These are phyloP conservation scores for Drosophila orosa DNA, from an alignment of 1,140 invertebrate species.

Conservation along the genomic window DNA sequence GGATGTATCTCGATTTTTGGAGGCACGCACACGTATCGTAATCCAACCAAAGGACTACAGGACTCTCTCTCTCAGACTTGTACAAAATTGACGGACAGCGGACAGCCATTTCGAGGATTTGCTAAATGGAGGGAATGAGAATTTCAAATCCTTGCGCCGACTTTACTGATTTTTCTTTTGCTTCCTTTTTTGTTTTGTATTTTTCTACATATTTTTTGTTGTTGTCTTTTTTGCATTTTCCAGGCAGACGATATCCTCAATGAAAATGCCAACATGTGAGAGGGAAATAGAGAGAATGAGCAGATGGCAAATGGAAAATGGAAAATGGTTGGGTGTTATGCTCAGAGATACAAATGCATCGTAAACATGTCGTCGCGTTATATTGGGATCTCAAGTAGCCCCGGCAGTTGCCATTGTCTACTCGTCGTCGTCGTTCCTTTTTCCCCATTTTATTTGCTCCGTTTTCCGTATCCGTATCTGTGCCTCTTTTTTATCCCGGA, in stretches of 20 bases:
- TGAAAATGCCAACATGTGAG: constrained; percentile 66
- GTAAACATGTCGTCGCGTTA: constrained; percentile 73
- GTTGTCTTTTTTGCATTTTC: background rate
- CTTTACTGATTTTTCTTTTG: constrained; percentile 60
- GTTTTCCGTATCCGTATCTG: constrained; percentile 13
- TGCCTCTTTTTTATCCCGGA: background rate
- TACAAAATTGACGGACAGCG: constrained; percentile 19
- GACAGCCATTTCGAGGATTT: constrained; percentile 26
- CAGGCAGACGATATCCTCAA: no score
- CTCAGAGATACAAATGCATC: constrained; percentile 60
- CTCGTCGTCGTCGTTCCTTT: constrained; percentile 1
- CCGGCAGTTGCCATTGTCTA: constrained; percentile 51
- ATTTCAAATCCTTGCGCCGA: constrained; percentile 40
- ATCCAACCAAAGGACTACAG: constrained; percentile 1
- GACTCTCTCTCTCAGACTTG: background rate
- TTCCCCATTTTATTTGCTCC: constrained; percentile 10
- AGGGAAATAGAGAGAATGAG: background rate
- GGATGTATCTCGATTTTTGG: constrained; percentile 65
- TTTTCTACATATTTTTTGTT: background rate
- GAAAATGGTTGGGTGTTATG: constrained; percentile 20
- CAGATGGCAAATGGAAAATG: constrained; percentile 6
- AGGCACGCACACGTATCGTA: constrained; percentile 57
- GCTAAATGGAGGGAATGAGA: constrained; percentile 41
- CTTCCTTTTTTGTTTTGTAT: background rate
- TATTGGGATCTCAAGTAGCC: constrained; percentile 71